Evolutionary conservation across 2,888 invertebrate genomes (phyloP), one percentile per base, ranked within the genome.

Genomic region (Ethmia dodecea): DNA sequence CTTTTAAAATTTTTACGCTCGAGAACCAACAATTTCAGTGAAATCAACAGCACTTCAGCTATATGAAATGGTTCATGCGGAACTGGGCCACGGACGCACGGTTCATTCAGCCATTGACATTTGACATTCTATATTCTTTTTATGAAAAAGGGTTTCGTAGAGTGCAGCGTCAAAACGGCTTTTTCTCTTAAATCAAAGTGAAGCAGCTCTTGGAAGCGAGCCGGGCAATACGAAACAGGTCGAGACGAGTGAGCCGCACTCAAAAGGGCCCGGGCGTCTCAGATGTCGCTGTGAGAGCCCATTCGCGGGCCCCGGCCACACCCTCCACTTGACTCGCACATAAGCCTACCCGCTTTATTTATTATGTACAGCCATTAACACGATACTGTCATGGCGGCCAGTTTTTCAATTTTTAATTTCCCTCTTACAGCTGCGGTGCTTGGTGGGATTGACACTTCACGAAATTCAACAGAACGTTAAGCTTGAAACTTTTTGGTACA

Each of bases 341-440:
- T 86, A 84, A 80, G 81, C 83, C 72, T 68, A 76, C 70, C 71
- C 76, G 78, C 80, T 80, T 81, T 86, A 84, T 83, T 83, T 81
- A 84, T 84, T 84, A 86, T 86, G 83, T 84, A 84, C 81, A 77
- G 76, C 80, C 76, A 83, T 86, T 84, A 83, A 79, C 80, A 78
- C 78, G 73, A 76, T 61, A 71, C 73, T 81, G 76, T 79, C 73
- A 84, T 86, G 84, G 86, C 81, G 81, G 76, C 73, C 66, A 70
- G 71, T 73, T 84, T 81, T 83, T 81, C 73, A 81, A 80, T 83
- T 84, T 84, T 84, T 80, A 80, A 83, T 84, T 84, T 81, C 74
- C 79, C 79, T 76, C 72, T 78, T 71, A 71, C 49, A 48, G n/a
- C 62, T 60, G 48, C 60, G 51, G 61, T 60, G 64, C 12, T 27